These are phyloP conservation scores for Drosophila repletoides DNA, from an alignment of 1,140 invertebrate genomes.

Conservation along the genomic window DNA sequence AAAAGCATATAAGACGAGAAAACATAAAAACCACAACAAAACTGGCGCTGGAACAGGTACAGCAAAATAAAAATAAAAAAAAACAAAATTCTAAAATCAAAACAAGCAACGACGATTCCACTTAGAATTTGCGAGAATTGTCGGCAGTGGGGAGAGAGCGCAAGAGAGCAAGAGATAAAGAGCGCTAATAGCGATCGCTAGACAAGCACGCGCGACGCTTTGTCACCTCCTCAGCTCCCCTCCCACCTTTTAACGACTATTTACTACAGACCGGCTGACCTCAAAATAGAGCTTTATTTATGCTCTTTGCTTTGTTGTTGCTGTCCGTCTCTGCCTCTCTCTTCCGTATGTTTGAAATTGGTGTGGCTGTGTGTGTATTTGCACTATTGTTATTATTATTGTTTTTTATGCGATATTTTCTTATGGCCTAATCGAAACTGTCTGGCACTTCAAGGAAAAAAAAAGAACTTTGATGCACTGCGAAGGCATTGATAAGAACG, in stretches of 20 bases:
- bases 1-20: slow-evolving; percentile 15
- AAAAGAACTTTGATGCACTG: slow-evolving; percentile 20
- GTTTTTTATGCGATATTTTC: background rate
- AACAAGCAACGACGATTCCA: slow-evolving; percentile 12
- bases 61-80: slow-evolving; percentile 39
- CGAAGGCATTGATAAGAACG: background rate
- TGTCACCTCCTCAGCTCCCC: background rate
- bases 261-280: slow-evolving; percentile 32
- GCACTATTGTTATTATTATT: background rate
- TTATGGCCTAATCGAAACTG: slow-evolving; percentile 11
- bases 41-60: slow-evolving; percentile 31
- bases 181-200: background rate
- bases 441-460: slow-evolving; percentile 20
- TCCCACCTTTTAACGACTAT: background rate
- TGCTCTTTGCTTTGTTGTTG: slow-evolving; percentile 35
- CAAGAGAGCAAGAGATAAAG: background rate
- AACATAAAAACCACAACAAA: slow-evolving; percentile 23
- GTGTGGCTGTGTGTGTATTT: slow-evolving; percentile 1
- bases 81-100: slow-evolving; percentile 9
- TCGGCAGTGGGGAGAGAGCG: background rate
- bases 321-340: slow-evolving; percentile 9
- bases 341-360: background rate
- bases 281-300: slow-evolving; percentile 35
- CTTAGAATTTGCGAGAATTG: slow-evolving; percentile 40
- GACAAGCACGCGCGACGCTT: slow-evolving; percentile 22